Evolutionary conservation across 2,888 invertebrate species (phyloP).

Genomic region (Yponomeuta cagnagella): DNA sequence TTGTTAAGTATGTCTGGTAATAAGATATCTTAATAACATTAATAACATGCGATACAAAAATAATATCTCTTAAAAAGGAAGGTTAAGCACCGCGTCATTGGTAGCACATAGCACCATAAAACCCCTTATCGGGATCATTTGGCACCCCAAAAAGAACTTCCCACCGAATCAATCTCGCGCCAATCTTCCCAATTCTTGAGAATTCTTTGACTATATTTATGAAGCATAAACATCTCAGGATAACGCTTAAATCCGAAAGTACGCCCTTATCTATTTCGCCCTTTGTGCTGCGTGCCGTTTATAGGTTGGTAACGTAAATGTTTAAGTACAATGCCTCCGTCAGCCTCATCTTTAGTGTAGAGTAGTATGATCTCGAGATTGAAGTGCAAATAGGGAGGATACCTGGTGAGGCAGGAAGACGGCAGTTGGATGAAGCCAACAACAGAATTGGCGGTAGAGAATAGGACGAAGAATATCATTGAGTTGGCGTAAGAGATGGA

Average conservation of each 20-base stretch:
- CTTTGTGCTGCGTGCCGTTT: conserved; percentile 31
- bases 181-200: not conserved
- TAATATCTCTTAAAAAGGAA: no score
- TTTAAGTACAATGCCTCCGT: not conserved
- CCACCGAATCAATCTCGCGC: not conserved
- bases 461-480: no score
- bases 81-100: not conserved
- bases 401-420: no score
- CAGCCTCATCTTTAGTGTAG: not conserved
- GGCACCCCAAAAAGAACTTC: not conserved
- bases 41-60: no score
- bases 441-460: no score
- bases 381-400: no score
- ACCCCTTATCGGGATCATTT: not conserved
- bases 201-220: conserved; percentile 52
- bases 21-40: no score
- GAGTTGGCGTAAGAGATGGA: no score
- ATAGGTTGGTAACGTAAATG: conserved; percentile 31
- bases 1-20: no score
- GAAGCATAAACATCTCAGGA: conserved; percentile 44
- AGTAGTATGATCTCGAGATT: no score
- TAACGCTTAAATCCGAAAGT: conserved; percentile 42
- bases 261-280: conserved; percentile 37
- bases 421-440: no score
- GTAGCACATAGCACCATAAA: not conserved